Percentiles rank a stretch among this genome's conserved stretches.
These are phyloP conservation scores for Myrmecobius fasciatus DNA, from an alignment of 2,113 vertebrate species.

Conservation along the genomic window DNA sequence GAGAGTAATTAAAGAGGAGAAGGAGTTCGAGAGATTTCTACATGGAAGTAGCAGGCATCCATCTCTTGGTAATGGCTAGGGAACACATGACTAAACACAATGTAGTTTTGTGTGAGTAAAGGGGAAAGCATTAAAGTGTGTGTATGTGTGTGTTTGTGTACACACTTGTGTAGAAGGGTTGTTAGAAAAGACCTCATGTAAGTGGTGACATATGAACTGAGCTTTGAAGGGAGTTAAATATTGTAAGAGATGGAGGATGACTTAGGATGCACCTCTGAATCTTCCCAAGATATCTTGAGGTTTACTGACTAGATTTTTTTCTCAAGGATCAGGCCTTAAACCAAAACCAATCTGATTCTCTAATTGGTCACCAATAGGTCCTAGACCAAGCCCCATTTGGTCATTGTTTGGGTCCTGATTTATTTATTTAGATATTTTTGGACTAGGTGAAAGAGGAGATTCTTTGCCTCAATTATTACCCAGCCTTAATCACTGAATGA, in stretches of 20 bases:
- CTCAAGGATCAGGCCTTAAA: too few relatives aligned
- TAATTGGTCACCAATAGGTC: too few relatives aligned
- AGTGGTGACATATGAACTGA: not conserved
- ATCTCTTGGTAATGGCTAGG: not conserved
- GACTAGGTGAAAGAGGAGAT: too few relatives aligned
- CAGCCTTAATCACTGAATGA: too few relatives aligned
- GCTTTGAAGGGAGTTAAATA: not conserved
- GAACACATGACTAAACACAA: not conserved
- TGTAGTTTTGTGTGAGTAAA: not conserved
- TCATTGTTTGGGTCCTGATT: too few relatives aligned
- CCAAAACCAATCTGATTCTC: too few relatives aligned
- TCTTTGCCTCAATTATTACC: too few relatives aligned
- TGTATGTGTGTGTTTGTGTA: too few relatives aligned
- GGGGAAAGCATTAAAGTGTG: not conserved
- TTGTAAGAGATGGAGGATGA: not conserved
- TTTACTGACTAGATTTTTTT: too few relatives aligned
- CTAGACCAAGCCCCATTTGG: too few relatives aligned
- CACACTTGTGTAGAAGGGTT: not conserved
- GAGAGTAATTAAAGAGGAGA: not conserved
- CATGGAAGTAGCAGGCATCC: not conserved
- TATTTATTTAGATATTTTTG: too few relatives aligned
- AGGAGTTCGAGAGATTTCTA: not conserved
- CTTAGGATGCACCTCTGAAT: not conserved
- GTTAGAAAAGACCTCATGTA: not conserved
- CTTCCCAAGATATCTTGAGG: too few relatives aligned